Evolutionary conservation across 1,140 invertebrate genomes (phyloP).

Genomic region (Drosophila nebulosa): DNA sequence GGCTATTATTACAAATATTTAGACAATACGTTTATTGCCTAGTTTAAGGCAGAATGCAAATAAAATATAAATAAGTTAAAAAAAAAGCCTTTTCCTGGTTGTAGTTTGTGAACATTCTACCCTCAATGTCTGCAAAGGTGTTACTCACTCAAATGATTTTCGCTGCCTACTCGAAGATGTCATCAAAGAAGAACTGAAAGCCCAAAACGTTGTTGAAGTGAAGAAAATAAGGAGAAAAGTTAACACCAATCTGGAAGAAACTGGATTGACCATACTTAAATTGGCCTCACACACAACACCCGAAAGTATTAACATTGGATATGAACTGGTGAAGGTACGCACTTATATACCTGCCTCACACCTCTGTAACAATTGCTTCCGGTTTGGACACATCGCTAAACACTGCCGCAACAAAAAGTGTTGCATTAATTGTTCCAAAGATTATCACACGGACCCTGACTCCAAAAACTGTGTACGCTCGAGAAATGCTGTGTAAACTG

Average conservation of each 20-base stretch:
- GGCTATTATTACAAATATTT: too few relatives aligned
- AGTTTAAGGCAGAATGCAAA: too few relatives aligned
- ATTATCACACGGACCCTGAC: neutral
- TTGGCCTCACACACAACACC: neutral
- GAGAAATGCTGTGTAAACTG: constrained; percentile 10
- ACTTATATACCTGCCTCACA: constrained; percentile 16
- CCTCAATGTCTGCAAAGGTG: constrained; percentile 17
- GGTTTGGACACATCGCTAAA: constrained; percentile 9
- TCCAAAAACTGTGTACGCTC: neutral
- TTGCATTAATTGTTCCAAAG: neutral
- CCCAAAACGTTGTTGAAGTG: constrained; percentile 15
- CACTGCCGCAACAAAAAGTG: constrained; percentile 3
- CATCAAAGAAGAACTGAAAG: constrained; percentile 15
- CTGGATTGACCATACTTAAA: constrained; percentile 13
- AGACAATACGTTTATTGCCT: too few relatives aligned
- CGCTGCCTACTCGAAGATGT: constrained; percentile 6
- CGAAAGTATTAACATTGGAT: constrained; percentile 12
- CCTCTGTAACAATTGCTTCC: constrained; percentile 18
- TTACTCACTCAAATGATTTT: constrained; percentile 17
- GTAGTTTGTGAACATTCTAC: constrained; percentile 4
- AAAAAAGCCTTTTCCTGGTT: too few relatives aligned
- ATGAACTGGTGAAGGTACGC: constrained; percentile 8
- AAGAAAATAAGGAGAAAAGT: constrained; percentile 23
- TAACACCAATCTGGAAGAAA: constrained; percentile 11
- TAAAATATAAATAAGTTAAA: too few relatives aligned